These are phyloP conservation scores for Centropus bengalensis DNA, from an alignment of 2,113 vertebrate genomes.

Conservation along the genomic window DNA sequence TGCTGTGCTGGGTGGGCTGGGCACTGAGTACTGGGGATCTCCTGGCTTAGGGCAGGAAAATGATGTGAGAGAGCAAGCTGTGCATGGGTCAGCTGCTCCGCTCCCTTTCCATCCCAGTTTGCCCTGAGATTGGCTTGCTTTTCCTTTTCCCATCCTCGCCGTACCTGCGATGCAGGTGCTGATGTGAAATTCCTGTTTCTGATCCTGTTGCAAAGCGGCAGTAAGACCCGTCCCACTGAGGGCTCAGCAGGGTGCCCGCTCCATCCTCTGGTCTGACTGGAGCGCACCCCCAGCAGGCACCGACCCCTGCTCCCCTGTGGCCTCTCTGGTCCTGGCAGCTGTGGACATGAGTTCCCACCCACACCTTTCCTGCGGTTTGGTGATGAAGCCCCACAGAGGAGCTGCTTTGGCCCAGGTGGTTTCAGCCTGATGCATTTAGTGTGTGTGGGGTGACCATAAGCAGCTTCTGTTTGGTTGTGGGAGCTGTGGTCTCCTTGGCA, in stretches of 20 bases:
- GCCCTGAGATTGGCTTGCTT: background rate
- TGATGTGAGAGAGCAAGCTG: background rate
- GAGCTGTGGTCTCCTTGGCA: background rate
- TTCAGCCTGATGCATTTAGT: background rate
- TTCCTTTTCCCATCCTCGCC: background rate
- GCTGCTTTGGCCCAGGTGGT: background rate
- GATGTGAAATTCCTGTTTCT: background rate
- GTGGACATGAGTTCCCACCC: background rate
- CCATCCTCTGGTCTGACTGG: too few relatives aligned
- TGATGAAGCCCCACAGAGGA: background rate
- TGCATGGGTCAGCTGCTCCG: background rate
- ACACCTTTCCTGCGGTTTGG: background rate
- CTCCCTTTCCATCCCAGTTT: background rate
- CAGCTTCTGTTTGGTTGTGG: background rate
- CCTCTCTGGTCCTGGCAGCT: background rate
- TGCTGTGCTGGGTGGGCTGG: rapidly evolving
- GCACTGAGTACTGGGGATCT: background rate
- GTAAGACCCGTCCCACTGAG: rapidly evolving
- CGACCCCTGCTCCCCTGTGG: background rate
- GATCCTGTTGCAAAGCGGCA: rapidly evolving
- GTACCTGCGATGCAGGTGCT: background rate
- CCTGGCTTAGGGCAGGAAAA: background rate
- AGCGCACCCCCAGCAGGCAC: background rate
- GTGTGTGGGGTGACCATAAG: background rate
- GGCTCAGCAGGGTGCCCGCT: background rate